Percentiles rank a stretch among this genome's conserved stretches.
These are phyloP conservation scores for Heliconius congener DNA, from an alignment of 1,140 invertebrate species.

Conservation along the genomic window DNA sequence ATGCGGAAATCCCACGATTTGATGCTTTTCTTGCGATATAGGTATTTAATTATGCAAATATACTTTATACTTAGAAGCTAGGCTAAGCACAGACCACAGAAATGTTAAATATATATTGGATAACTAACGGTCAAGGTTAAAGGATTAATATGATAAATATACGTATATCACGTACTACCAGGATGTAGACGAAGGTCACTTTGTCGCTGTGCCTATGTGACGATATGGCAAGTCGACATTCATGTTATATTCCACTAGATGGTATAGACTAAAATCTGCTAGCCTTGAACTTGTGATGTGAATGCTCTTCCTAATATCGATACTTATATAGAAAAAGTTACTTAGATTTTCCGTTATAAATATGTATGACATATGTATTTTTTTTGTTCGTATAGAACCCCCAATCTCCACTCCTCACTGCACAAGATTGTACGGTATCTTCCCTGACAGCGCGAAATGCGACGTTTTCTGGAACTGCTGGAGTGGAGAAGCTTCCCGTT, in stretches of 20 bases:
- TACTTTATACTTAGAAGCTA: slow-evolving; percentile 5
- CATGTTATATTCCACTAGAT: slow-evolving; percentile 5
- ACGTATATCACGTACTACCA: slow-evolving; percentile 38
- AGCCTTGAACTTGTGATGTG: slow-evolving; percentile 25
- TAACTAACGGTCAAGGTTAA: slow-evolving; percentile 44
- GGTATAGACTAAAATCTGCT: background rate
- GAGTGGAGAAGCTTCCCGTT: slow-evolving; percentile 95
- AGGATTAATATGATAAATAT: slow-evolving; percentile 43
- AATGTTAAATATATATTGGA: slow-evolving; percentile 14
- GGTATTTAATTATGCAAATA: slow-evolving; percentile 31
- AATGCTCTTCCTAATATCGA: background rate
- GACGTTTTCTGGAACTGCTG: slow-evolving; percentile 98
- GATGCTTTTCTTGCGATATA: slow-evolving; percentile 25
- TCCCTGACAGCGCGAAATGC: slow-evolving; percentile 93
- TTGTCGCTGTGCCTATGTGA: slow-evolving; percentile 20
- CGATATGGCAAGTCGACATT: slow-evolving; percentile 28
- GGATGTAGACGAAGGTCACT: slow-evolving; percentile 46
- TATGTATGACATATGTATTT: slow-evolving; percentile 3
- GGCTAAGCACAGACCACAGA: background rate
- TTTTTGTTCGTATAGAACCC: slow-evolving; percentile 84
- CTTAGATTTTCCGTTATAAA: slow-evolving; percentile 1
- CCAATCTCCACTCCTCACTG: slow-evolving; percentile 93
- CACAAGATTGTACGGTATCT: slow-evolving; percentile 94
- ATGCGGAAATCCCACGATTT: slow-evolving; percentile 22
- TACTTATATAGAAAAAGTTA: background rate